A percentile compares a stretch with the other conserved stretches of the same genome.
These are phyloP conservation scores for Catajapyx aquilonaris DNA, from an alignment of 1,140 invertebrate species.

Conservation along the genomic window DNA sequence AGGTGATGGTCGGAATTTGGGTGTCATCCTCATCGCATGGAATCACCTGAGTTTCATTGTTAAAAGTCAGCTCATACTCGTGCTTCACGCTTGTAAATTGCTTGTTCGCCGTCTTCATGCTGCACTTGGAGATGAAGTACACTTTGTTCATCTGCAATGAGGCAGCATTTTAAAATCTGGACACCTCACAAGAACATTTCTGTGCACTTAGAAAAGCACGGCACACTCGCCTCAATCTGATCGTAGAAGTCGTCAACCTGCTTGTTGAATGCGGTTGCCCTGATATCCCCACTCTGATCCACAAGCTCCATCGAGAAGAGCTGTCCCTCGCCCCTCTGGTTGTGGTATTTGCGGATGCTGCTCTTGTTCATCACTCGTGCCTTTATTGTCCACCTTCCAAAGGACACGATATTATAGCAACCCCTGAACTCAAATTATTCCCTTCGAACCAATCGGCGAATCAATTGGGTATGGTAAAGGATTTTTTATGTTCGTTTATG, in stretches of 20 bases:
- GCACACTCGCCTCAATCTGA: conserved; percentile 53
- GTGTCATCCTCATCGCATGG: conserved; percentile 38
- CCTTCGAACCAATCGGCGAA: too few relatives aligned
- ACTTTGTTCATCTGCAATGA: conserved; percentile 49
- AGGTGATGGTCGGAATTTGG: conserved; percentile 55
- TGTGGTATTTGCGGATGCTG: conserved; percentile 66
- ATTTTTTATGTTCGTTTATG: too few relatives aligned
- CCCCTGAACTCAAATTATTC: too few relatives aligned
- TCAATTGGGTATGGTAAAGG: too few relatives aligned
- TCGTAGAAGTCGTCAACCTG: conserved; percentile 78
- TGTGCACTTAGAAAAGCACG: conserved; percentile 13
- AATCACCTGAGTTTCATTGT: conserved; percentile 51
- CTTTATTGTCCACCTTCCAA: conserved; percentile 68
- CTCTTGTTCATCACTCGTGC: conserved; percentile 72
- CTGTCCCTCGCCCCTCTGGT: conserved; percentile 78
- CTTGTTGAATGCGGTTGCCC: conserved; percentile 82
- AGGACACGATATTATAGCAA: conserved; percentile 10
- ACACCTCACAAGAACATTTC: too few relatives aligned
- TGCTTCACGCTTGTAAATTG: conserved; percentile 65
- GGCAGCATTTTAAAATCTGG: too few relatives aligned
- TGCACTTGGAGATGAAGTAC: conserved; percentile 65
- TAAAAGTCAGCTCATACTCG: conserved; percentile 90
- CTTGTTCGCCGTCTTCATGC: conserved; percentile 80
- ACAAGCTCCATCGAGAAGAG: conserved; percentile 80
- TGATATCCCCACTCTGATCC: conserved; percentile 87